Evolutionary conservation across 2,113 vertebrate species (phyloP), one percentile per base, ranked within the genome.

Genomic region (Scalopus aquaticus): DNA sequence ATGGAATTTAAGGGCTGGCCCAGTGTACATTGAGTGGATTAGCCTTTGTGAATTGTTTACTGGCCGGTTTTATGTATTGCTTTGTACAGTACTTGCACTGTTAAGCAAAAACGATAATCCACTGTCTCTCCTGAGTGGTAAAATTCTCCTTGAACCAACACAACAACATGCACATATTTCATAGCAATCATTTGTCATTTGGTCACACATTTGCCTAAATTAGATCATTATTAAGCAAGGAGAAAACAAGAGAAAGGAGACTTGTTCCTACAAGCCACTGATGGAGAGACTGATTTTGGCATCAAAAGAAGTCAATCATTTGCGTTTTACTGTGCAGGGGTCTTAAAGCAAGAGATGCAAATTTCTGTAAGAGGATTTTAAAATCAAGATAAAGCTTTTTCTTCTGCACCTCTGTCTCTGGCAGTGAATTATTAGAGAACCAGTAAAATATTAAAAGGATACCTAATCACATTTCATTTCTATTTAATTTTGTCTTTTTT

Each of bases 321-420:
- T 95, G 56, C 69, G 74, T 96, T 93, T 93, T 89, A 69, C 73
- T 94, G 6, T 77, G 24, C 15, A 26, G 70, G 22, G 37, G 9
- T 9, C 37, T 95, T 80, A 94, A 80, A 86, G 69, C 4, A 64
- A 95, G 51, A 78, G 35, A 46, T 78, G 95, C 67, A 92, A 65
- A 91, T 95, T 82, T 86, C 58, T 92, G 93, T 74, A 91, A 93
- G 46, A 76, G 44, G 22, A 58, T 93, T 91, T 97, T 87, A 76
- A 96, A 93, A 96, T 88, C 37, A 90, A 74, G 76, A 95, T 81
- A 84, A 70, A 91, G 35, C 24, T 51, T 95, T 87, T 67, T 37
- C 20, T 72, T 79, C 17, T 44, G 9, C 37, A 84, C 39, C 35
- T 92, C 22, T 92, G 56, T 88, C 86, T 89, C 72, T 88, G 49